Conservation (phyloP, 2,113 vertebrate species). For the Trogon surrucura region DNA sequence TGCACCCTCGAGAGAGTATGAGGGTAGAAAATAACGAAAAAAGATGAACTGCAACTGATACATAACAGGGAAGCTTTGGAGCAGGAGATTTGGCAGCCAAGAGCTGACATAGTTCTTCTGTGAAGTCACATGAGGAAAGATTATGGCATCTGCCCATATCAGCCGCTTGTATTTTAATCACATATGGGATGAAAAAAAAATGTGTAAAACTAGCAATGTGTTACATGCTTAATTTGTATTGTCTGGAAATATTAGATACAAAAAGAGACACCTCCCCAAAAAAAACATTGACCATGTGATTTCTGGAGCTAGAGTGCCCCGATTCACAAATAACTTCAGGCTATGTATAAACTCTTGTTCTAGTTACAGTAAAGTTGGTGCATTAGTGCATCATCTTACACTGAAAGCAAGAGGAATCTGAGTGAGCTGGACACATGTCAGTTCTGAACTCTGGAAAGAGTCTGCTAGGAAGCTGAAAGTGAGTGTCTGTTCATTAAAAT, state of each 20-base stretch:
- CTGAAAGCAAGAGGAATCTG: neutral
- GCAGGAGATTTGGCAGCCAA: neutral
- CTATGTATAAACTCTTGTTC: neutral
- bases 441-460: neutral
- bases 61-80: neutral
- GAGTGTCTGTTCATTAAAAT: neutral
- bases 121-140: neutral
- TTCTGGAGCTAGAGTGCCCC: neutral
- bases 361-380: neutral
- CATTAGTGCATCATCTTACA: accelerated
- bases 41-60: neutral
- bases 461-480: neutral
- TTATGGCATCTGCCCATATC: neutral
- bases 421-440: neutral
- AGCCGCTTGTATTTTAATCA: constrained; percentile 13
- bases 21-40: neutral
- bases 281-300: neutral
- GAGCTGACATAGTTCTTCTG: constrained; percentile 1
- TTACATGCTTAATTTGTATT: neutral
- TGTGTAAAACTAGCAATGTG: neutral
- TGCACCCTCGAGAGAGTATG: neutral
- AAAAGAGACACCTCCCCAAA: neutral
- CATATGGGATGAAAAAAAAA: neutral
- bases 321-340: neutral
- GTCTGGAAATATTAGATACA: neutral